Base-by-base conservation (phyloP, 1,140 invertebrate species). In the Papilio aristodemus region DNA sequence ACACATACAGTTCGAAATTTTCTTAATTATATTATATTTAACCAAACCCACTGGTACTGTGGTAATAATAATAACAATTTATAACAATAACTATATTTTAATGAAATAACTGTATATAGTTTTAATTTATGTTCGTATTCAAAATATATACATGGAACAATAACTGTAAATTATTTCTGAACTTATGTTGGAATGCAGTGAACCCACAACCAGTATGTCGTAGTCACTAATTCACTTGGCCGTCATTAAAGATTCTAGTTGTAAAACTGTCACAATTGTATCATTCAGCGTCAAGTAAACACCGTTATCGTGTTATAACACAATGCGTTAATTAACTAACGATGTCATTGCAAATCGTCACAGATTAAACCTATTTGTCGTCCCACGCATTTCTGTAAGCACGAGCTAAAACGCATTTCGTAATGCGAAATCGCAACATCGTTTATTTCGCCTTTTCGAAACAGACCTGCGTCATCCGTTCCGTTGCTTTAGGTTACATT, bases 391-490 rank as follows among this genome's bases (percentile, higher is more conserved):
- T 86, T 85, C 81, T 85, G 83, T 81, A 85, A 86, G 79, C 84
- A 78, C 83, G 85, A 87, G 80, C 77, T 76, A 79, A 87, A 86
- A 80, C 81, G 78, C 78, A 84, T 91, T 89, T 86, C 86, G 83
- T 78, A 89, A 89, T 80, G 77, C 78, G 78, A 84, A 85, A 90
- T 89, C 87, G 89, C 89, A 90, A 90, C 87, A 85, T 89, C 83
- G 85, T 81, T 89, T 89, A 90, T 89, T 90, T 85, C 77, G 78
- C 83, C 85, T 91, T 91, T 87, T 91, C 89, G 89, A 90, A 89
- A 91, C 81, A 72, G 79, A 78, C 77, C 85, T 85, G 80, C 87
- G 86, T 87, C 86, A 89, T 83, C 80, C 79, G 76, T 86, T 81
- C 81, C 84, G 76, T 86, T 81, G 79, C 84, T 78, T 72, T 77